Percentiles rank a stretch among this genome's conserved stretches.
These are phyloP conservation scores for Gobio occitaniae DNA, from an alignment of 2,797 vertebrate species.

Conservation along the genomic window DNA sequence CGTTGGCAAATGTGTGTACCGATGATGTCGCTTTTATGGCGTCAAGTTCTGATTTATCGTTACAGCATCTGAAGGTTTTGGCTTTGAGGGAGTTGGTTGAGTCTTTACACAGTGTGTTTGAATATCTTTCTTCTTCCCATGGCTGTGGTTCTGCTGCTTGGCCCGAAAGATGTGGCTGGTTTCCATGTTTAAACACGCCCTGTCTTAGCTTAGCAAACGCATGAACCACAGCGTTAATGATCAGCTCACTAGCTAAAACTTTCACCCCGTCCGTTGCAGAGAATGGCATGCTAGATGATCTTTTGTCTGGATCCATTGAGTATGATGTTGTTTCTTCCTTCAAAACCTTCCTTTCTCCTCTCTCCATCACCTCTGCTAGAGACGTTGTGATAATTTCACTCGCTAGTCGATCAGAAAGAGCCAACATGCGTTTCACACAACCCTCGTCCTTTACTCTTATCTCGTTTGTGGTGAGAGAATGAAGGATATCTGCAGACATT, in stretches of 20 bases:
- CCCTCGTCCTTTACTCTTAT: constrained; percentile 17
- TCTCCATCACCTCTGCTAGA: constrained; percentile 62
- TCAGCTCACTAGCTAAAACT: constrained; percentile 56
- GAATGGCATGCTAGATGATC: constrained; percentile 16
- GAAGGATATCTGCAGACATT: constrained; percentile 71
- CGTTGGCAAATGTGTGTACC: constrained; percentile 38
- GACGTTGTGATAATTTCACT: constrained; percentile 69
- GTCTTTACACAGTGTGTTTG: constrained; percentile 4
- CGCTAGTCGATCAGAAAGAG: constrained; percentile 65
- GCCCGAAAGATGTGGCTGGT: constrained; percentile 13
- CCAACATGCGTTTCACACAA: constrained; percentile 48
- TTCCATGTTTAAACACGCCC: constrained; percentile 35
- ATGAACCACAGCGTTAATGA: constrained; percentile 48
- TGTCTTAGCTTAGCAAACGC: constrained; percentile 49
- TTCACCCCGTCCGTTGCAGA: constrained; percentile 41
- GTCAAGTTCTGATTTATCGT: constrained; percentile 23
- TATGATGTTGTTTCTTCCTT: constrained; percentile 6
- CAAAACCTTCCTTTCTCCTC: not conserved
- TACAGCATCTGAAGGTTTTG: constrained; percentile 2
- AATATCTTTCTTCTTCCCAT: constrained; percentile 33
- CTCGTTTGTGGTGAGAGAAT: constrained; percentile 49
- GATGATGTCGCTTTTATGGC: constrained; percentile 19
- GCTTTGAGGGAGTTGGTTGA: constrained; percentile 22
- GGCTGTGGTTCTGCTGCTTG: constrained; percentile 9
- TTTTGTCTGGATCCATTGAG: constrained; percentile 28